These are phyloP conservation scores for Leucozona laternaria DNA, from an alignment of 2,888 invertebrate genomes.

Conservation along the genomic window DNA sequence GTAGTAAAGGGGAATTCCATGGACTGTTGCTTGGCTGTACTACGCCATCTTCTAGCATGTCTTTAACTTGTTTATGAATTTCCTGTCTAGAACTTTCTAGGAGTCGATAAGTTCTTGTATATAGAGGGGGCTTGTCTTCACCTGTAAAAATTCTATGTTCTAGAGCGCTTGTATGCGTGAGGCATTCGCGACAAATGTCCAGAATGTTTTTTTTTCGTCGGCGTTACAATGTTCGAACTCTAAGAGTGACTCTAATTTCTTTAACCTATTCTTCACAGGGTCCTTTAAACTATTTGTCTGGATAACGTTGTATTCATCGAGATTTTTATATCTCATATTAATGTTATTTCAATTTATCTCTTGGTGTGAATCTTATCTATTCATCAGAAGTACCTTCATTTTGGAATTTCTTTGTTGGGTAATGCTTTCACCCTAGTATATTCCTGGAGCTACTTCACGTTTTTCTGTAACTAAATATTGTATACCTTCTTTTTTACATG, in stretches of 20 bases:
- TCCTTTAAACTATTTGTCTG: background rate
- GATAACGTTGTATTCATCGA: no score
- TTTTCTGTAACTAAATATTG: background rate
- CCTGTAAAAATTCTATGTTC: background rate
- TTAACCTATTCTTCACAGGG: background rate
- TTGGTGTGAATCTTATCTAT: background rate
- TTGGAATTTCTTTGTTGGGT: background rate
- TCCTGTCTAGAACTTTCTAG: background rate
- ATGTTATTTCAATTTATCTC: background rate
- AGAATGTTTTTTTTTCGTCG: background rate
- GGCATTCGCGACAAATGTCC: background rate
- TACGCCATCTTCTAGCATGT: no score
- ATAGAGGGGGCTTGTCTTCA: background rate
- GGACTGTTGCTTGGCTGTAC: no score
- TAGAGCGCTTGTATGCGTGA: background rate
- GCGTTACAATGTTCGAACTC: background rate
- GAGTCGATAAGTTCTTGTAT: background rate
- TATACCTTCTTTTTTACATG: background rate
- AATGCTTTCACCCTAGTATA: background rate
- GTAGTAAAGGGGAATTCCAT: no score
- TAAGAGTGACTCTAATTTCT: background rate
- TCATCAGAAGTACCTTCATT: conserved; percentile 1
- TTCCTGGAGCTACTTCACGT: background rate
- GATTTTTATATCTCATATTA: no score
- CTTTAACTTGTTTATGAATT: background rate